Percentiles rank a stretch among this genome's conserved stretches.
These are phyloP conservation scores for Drosophila parthenogenetica DNA, from an alignment of 2,888 invertebrate species.

Conservation along the genomic window DNA sequence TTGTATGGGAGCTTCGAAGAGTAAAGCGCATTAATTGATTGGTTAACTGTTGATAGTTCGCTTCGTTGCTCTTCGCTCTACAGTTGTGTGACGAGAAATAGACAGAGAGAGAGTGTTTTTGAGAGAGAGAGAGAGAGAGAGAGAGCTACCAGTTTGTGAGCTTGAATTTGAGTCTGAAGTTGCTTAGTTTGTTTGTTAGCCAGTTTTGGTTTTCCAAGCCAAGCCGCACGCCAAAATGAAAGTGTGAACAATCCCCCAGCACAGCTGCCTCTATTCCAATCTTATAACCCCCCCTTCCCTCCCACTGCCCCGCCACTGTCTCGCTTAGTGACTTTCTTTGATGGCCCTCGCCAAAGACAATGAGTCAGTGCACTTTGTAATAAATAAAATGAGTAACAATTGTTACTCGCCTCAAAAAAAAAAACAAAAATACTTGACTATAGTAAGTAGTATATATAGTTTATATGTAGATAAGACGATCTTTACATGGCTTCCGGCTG, in stretches of 20 bases:
- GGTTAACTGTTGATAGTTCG: conserved; percentile 55
- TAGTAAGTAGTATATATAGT: conserved; percentile 20
- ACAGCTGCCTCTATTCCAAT: conserved; percentile 29
- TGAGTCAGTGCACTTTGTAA: conserved; percentile 75
- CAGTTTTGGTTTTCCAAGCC: conserved; percentile 42
- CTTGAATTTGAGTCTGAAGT: conserved; percentile 19
- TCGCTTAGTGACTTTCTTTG: conserved; percentile 56
- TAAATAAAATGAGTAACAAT: conserved; percentile 55
- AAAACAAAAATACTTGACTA: conserved; percentile 4
- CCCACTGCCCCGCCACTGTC: conserved; percentile 1
- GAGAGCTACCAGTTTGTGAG: conserved; percentile 51
- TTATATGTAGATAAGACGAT: conserved; percentile 43
- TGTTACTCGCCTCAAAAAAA: conserved; percentile 7
- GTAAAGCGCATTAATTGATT: conserved; percentile 76
- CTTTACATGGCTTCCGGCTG: conserved; percentile 50
- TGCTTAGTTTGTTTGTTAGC: conserved; percentile 51
- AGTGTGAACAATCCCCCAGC: conserved; percentile 67
- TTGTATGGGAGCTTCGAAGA: conserved; percentile 16
- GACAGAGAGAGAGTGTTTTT: background rate
- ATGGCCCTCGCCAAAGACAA: conserved; percentile 45
- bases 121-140: background rate
- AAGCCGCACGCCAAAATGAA: conserved; percentile 71
- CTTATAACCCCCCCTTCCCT: background rate
- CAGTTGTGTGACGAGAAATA: conserved; percentile 52
- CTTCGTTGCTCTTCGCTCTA: conserved; percentile 44